A percentile compares a stretch with the other conserved stretches of the same genome.
phyloP scores from a whole-genome alignment of 2,797 vertebrate genomes.

The Rhynchonycteris naso region DNA sequence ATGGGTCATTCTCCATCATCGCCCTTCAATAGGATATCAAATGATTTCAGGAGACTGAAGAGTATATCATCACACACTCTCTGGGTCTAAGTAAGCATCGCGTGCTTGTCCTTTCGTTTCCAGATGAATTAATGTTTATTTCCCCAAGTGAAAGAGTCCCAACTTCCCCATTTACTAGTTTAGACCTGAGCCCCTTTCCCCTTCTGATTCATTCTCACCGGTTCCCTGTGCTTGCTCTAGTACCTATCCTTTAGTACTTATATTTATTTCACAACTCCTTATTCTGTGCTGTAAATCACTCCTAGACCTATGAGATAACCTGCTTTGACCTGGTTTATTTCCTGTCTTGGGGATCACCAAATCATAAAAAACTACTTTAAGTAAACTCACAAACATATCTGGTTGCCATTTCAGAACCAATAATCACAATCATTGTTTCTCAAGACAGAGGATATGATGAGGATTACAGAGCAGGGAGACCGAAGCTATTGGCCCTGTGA shows the following conservation, averaged over 20 bases:
- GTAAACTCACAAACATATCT: background rate
- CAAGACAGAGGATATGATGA: background rate
- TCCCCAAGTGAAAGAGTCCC: background rate
- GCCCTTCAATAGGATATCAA: accelerated
- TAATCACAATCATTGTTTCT: background rate
- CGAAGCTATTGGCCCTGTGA: background rate
- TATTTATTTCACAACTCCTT: background rate
- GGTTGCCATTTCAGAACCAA: background rate
- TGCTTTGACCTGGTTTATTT: background rate
- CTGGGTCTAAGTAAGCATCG: background rate
- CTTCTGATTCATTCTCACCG: background rate
- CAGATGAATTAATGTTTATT: background rate
- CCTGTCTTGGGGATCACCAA: background rate
- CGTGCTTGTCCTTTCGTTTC: background rate
- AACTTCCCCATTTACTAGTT: background rate
- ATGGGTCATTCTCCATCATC: background rate
- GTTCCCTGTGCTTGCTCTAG: background rate
- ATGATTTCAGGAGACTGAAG: background rate
- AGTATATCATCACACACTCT: background rate
- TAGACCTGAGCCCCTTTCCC: background rate
- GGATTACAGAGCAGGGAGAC: background rate
- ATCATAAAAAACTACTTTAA: background rate
- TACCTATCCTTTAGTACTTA: no score
- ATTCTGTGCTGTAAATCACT: background rate
- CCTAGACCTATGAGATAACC: background rate